These are phyloP conservation scores for Heliconius ismenius DNA, from an alignment of 2,888 invertebrate genomes.

Conservation along the genomic window DNA sequence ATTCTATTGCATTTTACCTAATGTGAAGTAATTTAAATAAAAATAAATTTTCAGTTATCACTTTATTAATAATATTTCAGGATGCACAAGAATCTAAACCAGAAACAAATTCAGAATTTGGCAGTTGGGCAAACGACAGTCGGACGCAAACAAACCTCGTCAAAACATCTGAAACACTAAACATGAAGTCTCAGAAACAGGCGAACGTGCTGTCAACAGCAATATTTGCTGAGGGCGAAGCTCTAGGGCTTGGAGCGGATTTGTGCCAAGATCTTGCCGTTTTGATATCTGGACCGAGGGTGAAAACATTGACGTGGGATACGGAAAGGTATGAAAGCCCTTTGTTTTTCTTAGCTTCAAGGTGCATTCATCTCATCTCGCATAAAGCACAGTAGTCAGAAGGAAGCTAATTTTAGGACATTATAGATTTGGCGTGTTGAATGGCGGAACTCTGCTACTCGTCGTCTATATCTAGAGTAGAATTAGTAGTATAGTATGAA, in stretches of 20 bases:
- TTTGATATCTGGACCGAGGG: constrained; percentile 86
- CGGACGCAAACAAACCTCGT: constrained; percentile 74
- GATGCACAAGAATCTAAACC: constrained; percentile 56
- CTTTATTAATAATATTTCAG: constrained; percentile 46
- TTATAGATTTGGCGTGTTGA: neutral
- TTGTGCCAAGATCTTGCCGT: constrained; percentile 87
- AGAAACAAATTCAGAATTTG: constrained; percentile 62
- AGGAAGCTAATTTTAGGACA: too few species aligned
- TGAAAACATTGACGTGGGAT: constrained; percentile 87
- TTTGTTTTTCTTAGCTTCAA: neutral
- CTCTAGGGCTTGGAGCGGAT: constrained; percentile 84
- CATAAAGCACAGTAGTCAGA: too few species aligned
- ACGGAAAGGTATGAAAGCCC: constrained; percentile 70
- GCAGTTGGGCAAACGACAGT: constrained; percentile 75
- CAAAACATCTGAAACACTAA: constrained; percentile 74
- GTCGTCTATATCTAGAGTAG: too few species aligned
- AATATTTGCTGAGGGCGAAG: constrained; percentile 82
- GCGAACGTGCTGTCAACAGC: constrained; percentile 82
- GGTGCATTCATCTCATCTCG: too few species aligned
- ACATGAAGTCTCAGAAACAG: constrained; percentile 66
- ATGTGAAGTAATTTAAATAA: neutral
- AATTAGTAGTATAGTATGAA: too few species aligned
- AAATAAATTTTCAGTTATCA: neutral
- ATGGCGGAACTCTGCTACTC: neutral
- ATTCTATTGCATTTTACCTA: neutral